Evolutionary conservation across 2,113 vertebrate genomes (phyloP).

Genomic region (Chelonoidis abingdonii): DNA sequence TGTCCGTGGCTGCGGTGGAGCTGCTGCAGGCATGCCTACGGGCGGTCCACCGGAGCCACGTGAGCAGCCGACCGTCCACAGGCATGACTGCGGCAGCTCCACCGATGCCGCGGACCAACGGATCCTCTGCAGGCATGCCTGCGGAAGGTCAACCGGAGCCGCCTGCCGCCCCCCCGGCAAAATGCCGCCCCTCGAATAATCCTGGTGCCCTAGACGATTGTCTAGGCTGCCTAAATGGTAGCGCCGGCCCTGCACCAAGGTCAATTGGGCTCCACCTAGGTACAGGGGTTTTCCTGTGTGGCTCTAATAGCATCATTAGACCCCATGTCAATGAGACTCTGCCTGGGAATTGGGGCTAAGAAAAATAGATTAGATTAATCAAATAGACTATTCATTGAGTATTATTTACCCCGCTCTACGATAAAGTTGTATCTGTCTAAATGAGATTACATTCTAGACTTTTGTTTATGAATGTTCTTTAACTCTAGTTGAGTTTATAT

Average conservation of each 20-base stretch:
- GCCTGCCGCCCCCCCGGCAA: too few species aligned
- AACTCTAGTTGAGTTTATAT: neutral
- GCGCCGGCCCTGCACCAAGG: neutral
- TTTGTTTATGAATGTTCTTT: neutral
- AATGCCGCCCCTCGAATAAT: too few species aligned
- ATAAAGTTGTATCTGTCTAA: neutral
- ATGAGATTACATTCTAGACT: neutral
- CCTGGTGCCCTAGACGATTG: too few species aligned
- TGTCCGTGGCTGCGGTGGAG: too few species aligned
- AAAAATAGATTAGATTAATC: neutral
- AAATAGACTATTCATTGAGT: neutral
- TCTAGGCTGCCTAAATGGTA: too few species aligned
- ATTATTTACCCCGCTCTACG: neutral
- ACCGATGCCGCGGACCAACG: too few species aligned
- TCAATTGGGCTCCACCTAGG: neutral
- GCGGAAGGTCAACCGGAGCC: too few species aligned
- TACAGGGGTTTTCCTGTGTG: neutral
- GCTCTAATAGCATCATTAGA: rapidly evolving
- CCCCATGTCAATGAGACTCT: neutral
- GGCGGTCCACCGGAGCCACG: too few species aligned
- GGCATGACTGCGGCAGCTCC: too few species aligned
- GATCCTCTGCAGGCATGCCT: too few species aligned
- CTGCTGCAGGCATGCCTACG: too few species aligned
- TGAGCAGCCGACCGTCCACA: too few species aligned
- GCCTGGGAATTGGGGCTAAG: neutral